phyloP scores from a whole-genome alignment of 2,113 vertebrate species.

The Xyrauchen texanus region DNA sequence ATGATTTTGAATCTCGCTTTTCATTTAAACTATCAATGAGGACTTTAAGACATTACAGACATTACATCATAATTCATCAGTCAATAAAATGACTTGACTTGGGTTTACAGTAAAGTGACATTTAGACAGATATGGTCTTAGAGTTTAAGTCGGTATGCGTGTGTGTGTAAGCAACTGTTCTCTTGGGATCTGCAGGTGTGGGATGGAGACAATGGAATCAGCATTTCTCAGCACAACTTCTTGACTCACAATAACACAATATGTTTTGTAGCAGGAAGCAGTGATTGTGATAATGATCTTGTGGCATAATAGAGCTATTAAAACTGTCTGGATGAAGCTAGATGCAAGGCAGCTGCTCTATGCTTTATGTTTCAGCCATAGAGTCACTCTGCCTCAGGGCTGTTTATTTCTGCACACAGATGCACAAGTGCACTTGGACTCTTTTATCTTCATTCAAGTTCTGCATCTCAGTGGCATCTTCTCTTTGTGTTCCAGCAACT shows the following conservation, averaged over 20 bases:
- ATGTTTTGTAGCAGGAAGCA: slow-evolving; percentile 49
- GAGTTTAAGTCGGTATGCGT: background rate
- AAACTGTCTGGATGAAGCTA: slow-evolving; percentile 46
- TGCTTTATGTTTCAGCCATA: slow-evolving; percentile 19
- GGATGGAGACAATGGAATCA: slow-evolving; percentile 42
- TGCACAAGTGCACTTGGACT: slow-evolving; percentile 7
- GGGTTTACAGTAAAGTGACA: too few relatives aligned
- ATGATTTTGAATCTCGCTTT: too few relatives aligned
- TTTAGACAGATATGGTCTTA: too few relatives aligned
- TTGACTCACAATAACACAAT: slow-evolving; percentile 58
- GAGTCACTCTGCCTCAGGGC: slow-evolving; percentile 19
- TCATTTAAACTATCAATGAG: too few relatives aligned
- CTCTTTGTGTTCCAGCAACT: slow-evolving; percentile 12
- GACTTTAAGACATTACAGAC: too few relatives aligned
- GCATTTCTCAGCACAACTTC: slow-evolving; percentile 41
- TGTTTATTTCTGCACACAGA: slow-evolving; percentile 4
- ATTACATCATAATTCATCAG: too few relatives aligned
- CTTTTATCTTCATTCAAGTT: slow-evolving; percentile 23
- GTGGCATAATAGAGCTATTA: slow-evolving; percentile 62
- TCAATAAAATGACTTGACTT: too few relatives aligned
- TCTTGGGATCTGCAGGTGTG: slow-evolving; percentile 50
- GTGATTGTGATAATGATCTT: slow-evolving; percentile 61
- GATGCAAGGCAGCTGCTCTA: slow-evolving; percentile 44
- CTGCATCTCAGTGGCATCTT: slow-evolving; percentile 15
- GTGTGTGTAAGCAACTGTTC: slow-evolving; percentile 37